These are phyloP conservation scores for Octopus sinensis DNA, from an alignment of 1,140 invertebrate genomes.

Conservation along the genomic window DNA sequence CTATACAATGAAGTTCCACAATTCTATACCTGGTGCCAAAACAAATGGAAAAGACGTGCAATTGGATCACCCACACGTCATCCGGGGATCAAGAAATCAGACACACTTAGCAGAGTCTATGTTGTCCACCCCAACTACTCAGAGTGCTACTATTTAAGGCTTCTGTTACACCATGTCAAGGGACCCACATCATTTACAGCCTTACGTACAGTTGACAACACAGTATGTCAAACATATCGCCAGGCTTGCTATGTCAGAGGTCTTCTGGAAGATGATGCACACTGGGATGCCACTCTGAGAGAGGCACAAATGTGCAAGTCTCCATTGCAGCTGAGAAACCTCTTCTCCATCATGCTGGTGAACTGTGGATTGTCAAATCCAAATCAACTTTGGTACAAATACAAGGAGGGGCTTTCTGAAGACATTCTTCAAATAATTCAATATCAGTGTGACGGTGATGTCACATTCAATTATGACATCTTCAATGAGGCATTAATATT, in stretches of 20 bases:
- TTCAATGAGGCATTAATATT: not conserved
- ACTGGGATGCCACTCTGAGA: not conserved
- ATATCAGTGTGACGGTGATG: not conserved
- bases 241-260: not conserved
- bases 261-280: not conserved
- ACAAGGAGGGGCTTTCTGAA: conserved; percentile 1
- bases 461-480: not conserved
- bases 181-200: not conserved
- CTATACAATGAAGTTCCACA: not conserved
- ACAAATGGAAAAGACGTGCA: not conserved
- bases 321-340: not conserved
- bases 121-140: not conserved
- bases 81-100: not conserved
- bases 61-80: not conserved
- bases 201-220: not conserved
- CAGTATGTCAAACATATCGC: not conserved
- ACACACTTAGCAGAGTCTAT: not conserved
- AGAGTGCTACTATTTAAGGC: not conserved
- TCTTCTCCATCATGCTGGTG: not conserved
- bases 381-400: not conserved
- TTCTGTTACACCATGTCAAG: not conserved
- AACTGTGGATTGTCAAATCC: not conserved
- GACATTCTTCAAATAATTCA: not conserved
- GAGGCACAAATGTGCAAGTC: not conserved
- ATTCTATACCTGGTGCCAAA: not conserved